Evolutionary conservation across 2,888 invertebrate species (phyloP), one percentile per base, ranked within the genome.

Genomic region (Pristionchus exspectatus): DNA sequence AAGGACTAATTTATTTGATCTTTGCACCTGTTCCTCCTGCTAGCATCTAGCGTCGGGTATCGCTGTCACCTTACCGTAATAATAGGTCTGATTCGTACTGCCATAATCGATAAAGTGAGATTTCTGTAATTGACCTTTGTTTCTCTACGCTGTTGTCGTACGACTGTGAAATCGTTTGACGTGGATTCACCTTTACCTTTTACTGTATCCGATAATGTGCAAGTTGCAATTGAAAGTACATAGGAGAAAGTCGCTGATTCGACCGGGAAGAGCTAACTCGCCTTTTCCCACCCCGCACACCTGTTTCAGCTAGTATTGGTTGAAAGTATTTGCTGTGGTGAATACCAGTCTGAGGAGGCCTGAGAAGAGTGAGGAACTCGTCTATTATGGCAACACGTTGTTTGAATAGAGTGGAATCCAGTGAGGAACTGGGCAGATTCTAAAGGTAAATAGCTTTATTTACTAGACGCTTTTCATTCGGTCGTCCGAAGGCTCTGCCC

Each of bases 41-140:
- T 74, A 74, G 38, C 14, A 38, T 74, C 74, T 74, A 74, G 74
- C 74, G 12, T 16, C 74, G 74, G 74, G 74, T 74, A 74, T 74
- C 14, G 16, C 24, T 16, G 38, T 74, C 38, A 38, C 38, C 38
- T 38, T 38, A 74, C 24, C 74, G 16, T 74, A 33, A 50, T 50
- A 50, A 14, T 16, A 38, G 38, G 74, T 74, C 74, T 74, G 74
- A 74, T 74, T 18, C 18, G 16, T 33, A 74, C 38, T 74, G 74
- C 74, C 74, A 74, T 74, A 74, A 69, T 69, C 69, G 69, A 69
- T 69, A 69, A 69, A 69, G 63, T 12, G 59, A 59, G 59, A 59
- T 59, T 59, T 14, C 59, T 59, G 59, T 59, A 59, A 4, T 2
- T 38, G 21, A 59, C 59, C 18, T 4, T 7, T 21, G 59, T 38